Evolutionary conservation across 2,888 invertebrate genomes (phyloP), one percentile per base, ranked within the genome.

Genomic region (Ryuthela nishihirai): DNA sequence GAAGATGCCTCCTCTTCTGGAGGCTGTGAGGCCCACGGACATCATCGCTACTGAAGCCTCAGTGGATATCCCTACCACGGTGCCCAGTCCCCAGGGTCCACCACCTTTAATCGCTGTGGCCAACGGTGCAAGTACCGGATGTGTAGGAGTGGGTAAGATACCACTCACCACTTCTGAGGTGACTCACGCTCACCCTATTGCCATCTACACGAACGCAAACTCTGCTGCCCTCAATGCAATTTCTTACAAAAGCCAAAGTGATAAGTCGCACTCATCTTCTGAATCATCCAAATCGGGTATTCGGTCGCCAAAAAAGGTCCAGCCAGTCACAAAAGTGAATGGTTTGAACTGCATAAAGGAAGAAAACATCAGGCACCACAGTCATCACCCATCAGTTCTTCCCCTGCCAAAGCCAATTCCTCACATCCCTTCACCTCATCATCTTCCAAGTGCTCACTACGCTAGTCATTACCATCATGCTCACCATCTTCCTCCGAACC

Each of bases 391-490:
- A 54, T 43, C n/a, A n/a, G n/a, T n/a, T 20, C 45, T 46, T 1
- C 41, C 50, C 10, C 52, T 50, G 23, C 46, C 58, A 24, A 58
- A 58, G 42, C 59, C 59, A 25, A 59, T 59, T 29, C 53, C 59
- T 18, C 59, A 59, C 10, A 18, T 53, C 2, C 58, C 58, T 15
- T 20, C 58, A 12, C 36, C 29, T 32, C 58, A 58, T 25, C 18
- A 50, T 9, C n/a, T 41, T 12, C 25, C 54, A 9, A 38, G 18
- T 25, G 45, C 56, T 12, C 53, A 43, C 12, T 53, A 32, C 39
- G 35, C 59, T 59, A 59, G 59, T 59, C 59, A 59, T 23, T 59
- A 59, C 36, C 52, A 53, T 4, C 53, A 52, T 20, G 52, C 39
- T 23, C 52, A 59, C 15, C 59, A 59, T 24, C 56, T 52, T n/a